Conservation (phyloP, 2,113 vertebrate genomes). For the Sinocyclocheilus grahami region DNA sequence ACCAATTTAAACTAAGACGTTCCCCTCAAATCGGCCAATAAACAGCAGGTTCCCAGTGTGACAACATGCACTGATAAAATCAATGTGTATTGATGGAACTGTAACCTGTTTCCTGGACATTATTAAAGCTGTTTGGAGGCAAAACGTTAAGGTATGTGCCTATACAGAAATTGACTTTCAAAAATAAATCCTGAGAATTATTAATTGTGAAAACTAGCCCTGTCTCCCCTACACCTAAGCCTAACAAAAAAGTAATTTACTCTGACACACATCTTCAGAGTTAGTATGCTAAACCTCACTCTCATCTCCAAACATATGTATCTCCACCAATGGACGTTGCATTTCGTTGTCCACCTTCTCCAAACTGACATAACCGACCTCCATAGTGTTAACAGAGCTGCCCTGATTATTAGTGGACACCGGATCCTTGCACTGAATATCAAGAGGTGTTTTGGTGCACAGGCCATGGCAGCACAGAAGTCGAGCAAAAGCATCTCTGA, state of each 20-base stretch:
- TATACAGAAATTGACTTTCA: neutral
- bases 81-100: neutral
- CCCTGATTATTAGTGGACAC: slow-evolving; percentile 29
- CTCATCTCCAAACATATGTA: slow-evolving; percentile 5
- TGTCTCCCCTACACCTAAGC: neutral
- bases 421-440: slow-evolving; percentile 12
- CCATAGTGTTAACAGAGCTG: slow-evolving; percentile 27
- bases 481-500: slow-evolving; percentile 48
- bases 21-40: neutral
- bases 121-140: neutral
- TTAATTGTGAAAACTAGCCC: neutral
- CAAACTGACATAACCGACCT: slow-evolving; percentile 23
- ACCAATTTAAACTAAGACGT: neutral
- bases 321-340: slow-evolving; percentile 12
- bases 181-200: neutral
- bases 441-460: neutral
- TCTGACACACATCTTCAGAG: neutral
- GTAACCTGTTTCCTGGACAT: neutral
- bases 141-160: neutral
- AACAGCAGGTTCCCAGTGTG: neutral
- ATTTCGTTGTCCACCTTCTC: neutral
- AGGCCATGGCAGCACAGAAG: slow-evolving; percentile 39
- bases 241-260: neutral
- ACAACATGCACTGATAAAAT: neutral
- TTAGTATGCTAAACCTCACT: neutral